Evolutionary conservation across 2,888 invertebrate species (phyloP), one percentile per base, ranked within the genome.

Genomic region (Dasypogon diadema): DNA sequence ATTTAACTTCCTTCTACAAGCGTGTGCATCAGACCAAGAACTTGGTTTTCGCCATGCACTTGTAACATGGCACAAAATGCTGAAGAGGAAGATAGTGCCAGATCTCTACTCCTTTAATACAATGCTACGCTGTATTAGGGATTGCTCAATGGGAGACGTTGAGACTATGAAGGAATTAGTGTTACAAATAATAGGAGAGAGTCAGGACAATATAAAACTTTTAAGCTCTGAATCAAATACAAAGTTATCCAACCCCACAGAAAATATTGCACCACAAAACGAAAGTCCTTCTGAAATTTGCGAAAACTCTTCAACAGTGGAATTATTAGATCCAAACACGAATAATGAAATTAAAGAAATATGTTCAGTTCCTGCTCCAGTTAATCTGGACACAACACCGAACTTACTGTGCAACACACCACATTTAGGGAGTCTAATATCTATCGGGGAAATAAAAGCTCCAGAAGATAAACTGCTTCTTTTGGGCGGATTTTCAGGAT

Each of bases 21-120:
- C 94, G 2, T 95, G 96, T 82, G 92, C 95, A 74, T 88, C 91
- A 18, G 92, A 98, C 83, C 90, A 89, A 82, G 87, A 92, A 70
- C 89, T 90, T 80, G 98, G 98, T 0, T 92, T 97, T 81, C 88
- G 92, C 78, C 92, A 95, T 87, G 92, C 93, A 18, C 85, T 98
- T 2, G 84, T 92, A 75, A 92, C 95, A n/a, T 97, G 96, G 96
- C 91, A 93, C 68, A 92, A 93, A 87, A 92, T 97, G 91, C 83
- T 90, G 26, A 85, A 87, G 55, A 87, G 88, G 81, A 88, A 87
- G 56, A 88, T 96, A 51, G 87, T 85, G 55, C 96, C 96, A 0
- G 90, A 90, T 81, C 85, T 93, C 75, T 91, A 88, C 81, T 90
- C 92, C 1, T 98, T 93, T 82, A 96, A 96, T 88, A 88, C 96